Base-by-base conservation (phyloP, 2,113 vertebrate genomes). In the Cnemophilus loriae region DNA sequence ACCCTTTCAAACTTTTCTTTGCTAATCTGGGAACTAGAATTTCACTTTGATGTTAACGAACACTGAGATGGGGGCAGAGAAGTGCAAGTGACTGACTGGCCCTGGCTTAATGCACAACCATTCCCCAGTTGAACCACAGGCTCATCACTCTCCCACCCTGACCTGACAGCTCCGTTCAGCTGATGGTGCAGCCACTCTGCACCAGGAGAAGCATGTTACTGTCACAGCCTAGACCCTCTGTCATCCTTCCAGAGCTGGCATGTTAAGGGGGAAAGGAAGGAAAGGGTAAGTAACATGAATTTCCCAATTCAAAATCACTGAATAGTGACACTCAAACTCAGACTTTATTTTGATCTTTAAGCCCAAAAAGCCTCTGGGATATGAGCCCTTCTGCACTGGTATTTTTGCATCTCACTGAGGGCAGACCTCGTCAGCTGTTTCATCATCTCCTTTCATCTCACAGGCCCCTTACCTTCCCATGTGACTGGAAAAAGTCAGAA, bases 291-390 rank as follows among this genome's bases (percentile, higher is more conserved):
- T 32, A 67, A 67, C 7, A 20, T 19, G 8, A 50, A 63, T 86
- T 90, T 74, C 39, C 27, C 21, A 63, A 55, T 60, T 93, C 82
- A 82, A 91, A 74, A 71, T 41, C 42, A 88, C 39, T 42, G 42
- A 70, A 61, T 1, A 2, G 11, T 75, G 41, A 79, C 37, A 64
- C 4, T 79, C 47, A 42, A 61, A 90, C 6, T 70, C 65, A 67
- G n/a, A 60, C 59, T 88, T 92, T 80, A 65, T 84, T 90, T 86
- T 92, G 35, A 81, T n/a, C 39, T 77, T 77, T 44, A 85, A 84
- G 17, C 22, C 19, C n/a, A 4, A 68, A 77, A 86, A 24, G 5
- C 11, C 4, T 1, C 35, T 47, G 56, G 16, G 8, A 30, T 39
- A 7, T 4, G 7, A 71, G 17, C 27, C 46, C 52, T 69, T 74